Conservation (phyloP, 2,113 vertebrate genomes). For the Aythya baeri region DNA sequence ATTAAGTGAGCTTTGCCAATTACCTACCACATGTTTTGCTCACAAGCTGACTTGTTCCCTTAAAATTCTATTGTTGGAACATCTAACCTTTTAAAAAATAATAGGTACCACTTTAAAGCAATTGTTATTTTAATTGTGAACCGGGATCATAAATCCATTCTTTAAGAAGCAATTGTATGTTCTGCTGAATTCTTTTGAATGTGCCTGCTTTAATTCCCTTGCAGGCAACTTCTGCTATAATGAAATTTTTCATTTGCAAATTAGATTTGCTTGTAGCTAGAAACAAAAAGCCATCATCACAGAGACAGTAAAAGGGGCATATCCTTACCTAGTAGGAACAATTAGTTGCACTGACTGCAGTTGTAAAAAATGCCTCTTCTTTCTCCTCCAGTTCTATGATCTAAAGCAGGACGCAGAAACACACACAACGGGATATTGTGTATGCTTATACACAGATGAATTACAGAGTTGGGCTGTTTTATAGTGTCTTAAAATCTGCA, state of each 20-base stretch:
- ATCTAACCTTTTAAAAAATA: slow-evolving; percentile 73
- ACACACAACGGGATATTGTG: background rate
- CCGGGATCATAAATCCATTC: slow-evolving; percentile 65
- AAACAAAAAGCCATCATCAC: slow-evolving; percentile 72
- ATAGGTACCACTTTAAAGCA: slow-evolving; percentile 68
- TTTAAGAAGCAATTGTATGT: slow-evolving; percentile 53
- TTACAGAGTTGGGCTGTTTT: background rate
- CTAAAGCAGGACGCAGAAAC: background rate
- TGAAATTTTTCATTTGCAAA: slow-evolving; percentile 79
- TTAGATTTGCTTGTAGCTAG: slow-evolving; percentile 74
- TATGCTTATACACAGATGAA: background rate
- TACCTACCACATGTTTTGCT: slow-evolving; percentile 61
- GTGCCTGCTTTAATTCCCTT: slow-evolving; percentile 63
- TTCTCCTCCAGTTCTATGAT: background rate
- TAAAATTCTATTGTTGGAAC: slow-evolving; percentile 46
- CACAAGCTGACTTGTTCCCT: slow-evolving; percentile 46
- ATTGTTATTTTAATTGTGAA: slow-evolving; percentile 75
- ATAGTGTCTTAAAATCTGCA: background rate
- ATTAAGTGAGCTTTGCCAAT: slow-evolving; percentile 73
- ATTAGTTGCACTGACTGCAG: slow-evolving; percentile 63
- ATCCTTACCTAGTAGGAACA: slow-evolving; percentile 68
- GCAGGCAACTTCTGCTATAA: slow-evolving; percentile 64
- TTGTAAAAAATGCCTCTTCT: slow-evolving; percentile 12
- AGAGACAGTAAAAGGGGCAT: slow-evolving; percentile 60
- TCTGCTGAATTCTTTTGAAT: slow-evolving; percentile 51